Evolutionary conservation across 1,140 invertebrate genomes (phyloP).

Genomic region (Dendrolimus punctatus): DNA sequence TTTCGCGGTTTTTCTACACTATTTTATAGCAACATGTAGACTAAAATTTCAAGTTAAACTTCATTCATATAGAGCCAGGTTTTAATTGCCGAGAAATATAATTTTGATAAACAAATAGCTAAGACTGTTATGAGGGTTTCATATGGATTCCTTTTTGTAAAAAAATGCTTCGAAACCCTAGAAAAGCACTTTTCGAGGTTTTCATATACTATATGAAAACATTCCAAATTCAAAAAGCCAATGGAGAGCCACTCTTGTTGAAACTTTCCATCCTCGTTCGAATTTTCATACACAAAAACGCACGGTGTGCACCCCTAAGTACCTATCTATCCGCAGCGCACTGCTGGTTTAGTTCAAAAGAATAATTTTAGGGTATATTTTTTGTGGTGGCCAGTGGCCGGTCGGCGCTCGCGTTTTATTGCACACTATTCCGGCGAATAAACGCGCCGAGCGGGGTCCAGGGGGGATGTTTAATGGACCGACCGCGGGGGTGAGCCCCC

Average conservation of each 20-base stretch:
- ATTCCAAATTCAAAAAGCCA: slow-evolving; percentile 8
- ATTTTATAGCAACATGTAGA: too few species aligned
- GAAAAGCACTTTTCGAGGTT: neutral
- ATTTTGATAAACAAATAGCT: too few species aligned
- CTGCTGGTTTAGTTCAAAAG: slow-evolving; percentile 30
- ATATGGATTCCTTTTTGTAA: too few species aligned
- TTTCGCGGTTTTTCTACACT: too few species aligned
- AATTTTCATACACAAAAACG: slow-evolving; percentile 10
- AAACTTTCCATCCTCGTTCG: slow-evolving; percentile 3
- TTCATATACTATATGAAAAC: slow-evolving; percentile 11
- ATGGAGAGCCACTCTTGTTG: slow-evolving; percentile 3
- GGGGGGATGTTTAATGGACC: slow-evolving; percentile 43
- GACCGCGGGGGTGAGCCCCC: slow-evolving; percentile 12
- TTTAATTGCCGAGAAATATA: too few species aligned
- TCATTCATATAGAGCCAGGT: too few species aligned
- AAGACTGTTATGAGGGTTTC: too few species aligned
- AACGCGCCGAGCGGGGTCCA: slow-evolving; percentile 31
- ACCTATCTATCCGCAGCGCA: slow-evolving; percentile 11
- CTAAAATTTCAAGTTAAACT: too few species aligned
- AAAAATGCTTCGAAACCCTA: too few species aligned
- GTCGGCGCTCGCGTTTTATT: slow-evolving; percentile 50
- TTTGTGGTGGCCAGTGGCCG: slow-evolving; percentile 43
- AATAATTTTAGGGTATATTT: slow-evolving; percentile 52
- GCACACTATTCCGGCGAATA: slow-evolving; percentile 56
- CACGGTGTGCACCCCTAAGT: slow-evolving; percentile 8